Evolutionary conservation across 2,888 invertebrate genomes (phyloP).

Genomic region (Mechanitis mazaeus): DNA sequence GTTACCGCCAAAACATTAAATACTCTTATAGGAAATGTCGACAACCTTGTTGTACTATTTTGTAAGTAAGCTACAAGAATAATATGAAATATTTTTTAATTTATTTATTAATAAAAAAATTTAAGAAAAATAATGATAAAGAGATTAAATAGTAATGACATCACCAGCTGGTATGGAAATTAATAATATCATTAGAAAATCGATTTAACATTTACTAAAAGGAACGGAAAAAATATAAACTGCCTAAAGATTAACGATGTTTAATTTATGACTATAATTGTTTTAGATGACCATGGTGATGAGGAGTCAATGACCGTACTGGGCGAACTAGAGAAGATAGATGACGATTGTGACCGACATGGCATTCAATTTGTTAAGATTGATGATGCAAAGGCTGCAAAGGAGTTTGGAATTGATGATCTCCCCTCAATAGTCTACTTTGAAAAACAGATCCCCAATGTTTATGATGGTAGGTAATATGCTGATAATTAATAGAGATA

Average conservation of each 20-base stretch:
- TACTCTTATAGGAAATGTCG: conserved; percentile 91
- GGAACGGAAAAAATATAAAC: too few relatives aligned
- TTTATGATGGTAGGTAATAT: conserved; percentile 84
- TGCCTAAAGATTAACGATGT: neutral
- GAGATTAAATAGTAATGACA: neutral
- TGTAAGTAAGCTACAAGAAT: conserved; percentile 78
- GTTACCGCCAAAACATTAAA: conserved; percentile 93
- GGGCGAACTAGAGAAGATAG: conserved; percentile 92
- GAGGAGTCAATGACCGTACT: conserved; percentile 91
- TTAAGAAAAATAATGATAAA: neutral
- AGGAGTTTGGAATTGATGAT: conserved; percentile 89
- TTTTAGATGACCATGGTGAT: conserved; percentile 91
- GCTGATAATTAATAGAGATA: conserved; percentile 9
- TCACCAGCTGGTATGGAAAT: too few relatives aligned
- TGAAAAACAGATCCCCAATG: conserved; percentile 93
- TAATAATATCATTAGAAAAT: too few relatives aligned
- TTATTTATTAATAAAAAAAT: too few relatives aligned
- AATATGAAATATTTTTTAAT: neutral
- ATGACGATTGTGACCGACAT: conserved; percentile 94
- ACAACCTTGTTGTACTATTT: conserved; percentile 93
- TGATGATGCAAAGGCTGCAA: conserved; percentile 89
- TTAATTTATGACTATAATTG: neutral
- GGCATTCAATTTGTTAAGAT: conserved; percentile 96
- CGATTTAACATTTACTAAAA: neutral
- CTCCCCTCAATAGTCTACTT: conserved; percentile 93